These are phyloP conservation scores for Geotrypetes seraphini DNA, from an alignment of 2,797 vertebrate genomes.

Conservation along the genomic window DNA sequence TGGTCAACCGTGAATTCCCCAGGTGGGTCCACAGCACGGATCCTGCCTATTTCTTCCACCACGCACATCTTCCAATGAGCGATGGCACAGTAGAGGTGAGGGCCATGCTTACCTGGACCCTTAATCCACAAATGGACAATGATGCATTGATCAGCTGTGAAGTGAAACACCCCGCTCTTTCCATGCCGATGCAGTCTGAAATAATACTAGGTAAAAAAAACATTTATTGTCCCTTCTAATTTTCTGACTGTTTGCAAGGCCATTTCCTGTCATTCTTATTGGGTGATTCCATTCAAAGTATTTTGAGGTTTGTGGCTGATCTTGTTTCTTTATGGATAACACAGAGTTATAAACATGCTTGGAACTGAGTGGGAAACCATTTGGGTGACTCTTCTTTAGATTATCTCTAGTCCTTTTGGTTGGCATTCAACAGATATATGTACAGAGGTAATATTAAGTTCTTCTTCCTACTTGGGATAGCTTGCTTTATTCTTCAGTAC, in stretches of 20 bases:
- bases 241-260: no score
- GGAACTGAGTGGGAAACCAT: no score
- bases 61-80: slow-evolving; percentile 53
- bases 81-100: slow-evolving; percentile 80
- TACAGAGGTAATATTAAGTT: background rate
- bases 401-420: background rate
- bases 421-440: no score
- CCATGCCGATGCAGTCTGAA: slow-evolving; percentile 92
- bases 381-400: no score
- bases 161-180: slow-evolving; percentile 87
- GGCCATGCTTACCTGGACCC: slow-evolving; percentile 82
- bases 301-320: no score
- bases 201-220: slow-evolving; percentile 84
- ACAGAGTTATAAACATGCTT: no score
- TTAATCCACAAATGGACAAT: slow-evolving; percentile 87
- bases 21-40: slow-evolving; percentile 79
- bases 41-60: slow-evolving; percentile 76
- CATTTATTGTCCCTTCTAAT: no score
- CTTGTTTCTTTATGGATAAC: no score
- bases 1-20: slow-evolving; percentile 85
- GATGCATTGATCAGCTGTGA: slow-evolving; percentile 92
- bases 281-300: background rate
- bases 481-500: no score
- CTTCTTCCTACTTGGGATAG: no score
- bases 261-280: background rate